Base-by-base conservation (phyloP, 1,140 invertebrate genomes). In the Philopotamus ludificatus region DNA sequence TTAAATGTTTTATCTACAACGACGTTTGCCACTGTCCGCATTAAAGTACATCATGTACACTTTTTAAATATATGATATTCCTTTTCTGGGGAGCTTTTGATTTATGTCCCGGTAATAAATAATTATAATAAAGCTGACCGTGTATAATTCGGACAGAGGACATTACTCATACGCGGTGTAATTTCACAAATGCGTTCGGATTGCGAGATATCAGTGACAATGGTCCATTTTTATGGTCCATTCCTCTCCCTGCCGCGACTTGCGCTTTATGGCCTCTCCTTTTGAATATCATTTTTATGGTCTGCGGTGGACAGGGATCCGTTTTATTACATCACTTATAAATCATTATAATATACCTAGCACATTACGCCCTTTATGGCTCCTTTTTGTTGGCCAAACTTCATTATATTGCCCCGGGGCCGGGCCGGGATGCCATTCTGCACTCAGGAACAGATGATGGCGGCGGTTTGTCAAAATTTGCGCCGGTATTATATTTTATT, bases 201-300 rank as follows among this genome's bases (percentile, higher is more conserved):
- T 61, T 9, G 64, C 26, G 39, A 28, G 58, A 66, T 39, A 51
- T 39, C 39, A 41, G 20, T 23, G 66, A 45, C 25, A 61, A 45
- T 44, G 51, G 67, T 53, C 45, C 59, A 63, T 58, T 62, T 42
- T 64, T 62, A 65, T 63, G 58, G 44, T 42, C 51, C 55, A 63
- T 60, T 60, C 58, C 63, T 54, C 45, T 23, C 47, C 47, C 47
- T 50, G n/a, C 21, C 3, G 47, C 50, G 10, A n/a, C 20, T 34
- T 23, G 42, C 42, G 63, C 45, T 66, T 69, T 69, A 64, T 58
- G 63, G 51, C 67, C 57, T 21, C 60, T 45, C 53, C 63, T 66
- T 57, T 62, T 69, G 67, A 69, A 69, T 69, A 69, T 66, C 66
- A 69, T 69, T 69, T 66, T 69, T 69, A 69, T 66, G 54, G 63